Percentiles rank a stretch among this genome's conserved stretches.
These are phyloP conservation scores for Archivesica marissinica DNA, from an alignment of 1,140 invertebrate genomes.

Conservation along the genomic window DNA sequence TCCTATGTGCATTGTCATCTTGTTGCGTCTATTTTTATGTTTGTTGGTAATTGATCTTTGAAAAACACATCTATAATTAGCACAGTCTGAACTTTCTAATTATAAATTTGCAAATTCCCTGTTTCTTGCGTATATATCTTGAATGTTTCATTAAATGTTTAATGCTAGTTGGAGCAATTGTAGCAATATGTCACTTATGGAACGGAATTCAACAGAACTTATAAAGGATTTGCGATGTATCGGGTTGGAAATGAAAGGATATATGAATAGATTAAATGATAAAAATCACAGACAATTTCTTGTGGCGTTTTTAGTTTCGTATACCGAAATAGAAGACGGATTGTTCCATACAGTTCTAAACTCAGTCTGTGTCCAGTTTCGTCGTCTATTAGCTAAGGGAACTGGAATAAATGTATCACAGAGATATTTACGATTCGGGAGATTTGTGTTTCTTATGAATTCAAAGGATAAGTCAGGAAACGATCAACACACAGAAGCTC, in stretches of 20 bases:
- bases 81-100: too few relatives aligned
- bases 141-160: neutral
- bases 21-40: too few relatives aligned
- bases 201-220: neutral
- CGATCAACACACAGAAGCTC: slow-evolving; percentile 5
- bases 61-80: too few relatives aligned
- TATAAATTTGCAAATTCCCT: too few relatives aligned
- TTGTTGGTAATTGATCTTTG: too few relatives aligned
- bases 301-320: neutral
- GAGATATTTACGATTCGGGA: neutral
- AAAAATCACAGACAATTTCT: slow-evolving; percentile 20
- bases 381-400: neutral
- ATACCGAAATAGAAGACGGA: neutral
- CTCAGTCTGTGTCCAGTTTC: neutral
- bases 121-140: neutral
- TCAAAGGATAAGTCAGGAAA: neutral
- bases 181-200: neutral
- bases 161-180: too few relatives aligned
- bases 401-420: neutral
- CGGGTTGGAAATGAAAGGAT: neutral
- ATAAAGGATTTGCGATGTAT: neutral
- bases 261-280: neutral
- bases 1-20: too few relatives aligned
- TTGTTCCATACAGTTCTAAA: neutral
- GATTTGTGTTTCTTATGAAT: slow-evolving; percentile 4